A percentile compares a stretch with the other conserved stretches of the same genome.
Evolutionary conservation across 2,888 invertebrate species (phyloP).

Genomic region (Stictocephala bisonia): DNA sequence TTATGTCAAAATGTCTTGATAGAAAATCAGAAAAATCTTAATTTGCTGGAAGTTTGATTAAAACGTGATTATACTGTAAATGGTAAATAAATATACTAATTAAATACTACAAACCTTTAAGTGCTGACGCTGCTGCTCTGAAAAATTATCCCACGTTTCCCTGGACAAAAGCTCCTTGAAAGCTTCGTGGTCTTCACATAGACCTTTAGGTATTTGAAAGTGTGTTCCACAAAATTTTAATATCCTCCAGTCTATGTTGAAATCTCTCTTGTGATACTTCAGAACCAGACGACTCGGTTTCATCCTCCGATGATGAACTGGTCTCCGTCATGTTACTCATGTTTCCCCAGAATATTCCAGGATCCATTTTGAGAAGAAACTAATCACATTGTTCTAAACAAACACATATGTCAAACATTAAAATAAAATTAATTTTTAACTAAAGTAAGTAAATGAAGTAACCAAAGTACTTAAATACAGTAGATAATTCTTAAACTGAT

Average conservation of each 20-base stretch:
- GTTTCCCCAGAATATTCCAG: constrained; percentile 70
- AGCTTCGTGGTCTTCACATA: constrained; percentile 81
- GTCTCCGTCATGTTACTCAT: constrained; percentile 58
- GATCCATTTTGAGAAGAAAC: constrained; percentile 73
- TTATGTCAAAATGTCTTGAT: too few species aligned
- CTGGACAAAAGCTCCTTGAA: constrained; percentile 87
- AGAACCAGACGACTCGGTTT: constrained; percentile 63
- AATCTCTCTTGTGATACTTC: constrained; percentile 54
- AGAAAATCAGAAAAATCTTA: too few species aligned
- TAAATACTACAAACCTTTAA: constrained; percentile 69
- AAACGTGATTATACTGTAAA: too few species aligned
- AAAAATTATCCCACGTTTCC: constrained; percentile 84
- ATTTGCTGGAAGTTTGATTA: too few species aligned
- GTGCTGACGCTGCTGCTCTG: constrained; percentile 78
- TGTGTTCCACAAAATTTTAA: constrained; percentile 73
- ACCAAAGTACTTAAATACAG: too few species aligned
- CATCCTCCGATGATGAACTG: constrained; percentile 64
- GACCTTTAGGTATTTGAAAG: constrained; percentile 80
- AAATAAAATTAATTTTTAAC: too few species aligned
- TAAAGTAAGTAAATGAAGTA: too few species aligned
- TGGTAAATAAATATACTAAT: too few species aligned
- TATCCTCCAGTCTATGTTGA: constrained; percentile 71
- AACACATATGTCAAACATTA: too few species aligned
- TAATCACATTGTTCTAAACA: too few species aligned
- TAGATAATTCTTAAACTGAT: too few species aligned